A percentile compares a stretch with the other conserved stretches of the same genome.
Evolutionary conservation across 2,113 vertebrate species (phyloP).

Genomic region (Capricornis sumatraensis): DNA sequence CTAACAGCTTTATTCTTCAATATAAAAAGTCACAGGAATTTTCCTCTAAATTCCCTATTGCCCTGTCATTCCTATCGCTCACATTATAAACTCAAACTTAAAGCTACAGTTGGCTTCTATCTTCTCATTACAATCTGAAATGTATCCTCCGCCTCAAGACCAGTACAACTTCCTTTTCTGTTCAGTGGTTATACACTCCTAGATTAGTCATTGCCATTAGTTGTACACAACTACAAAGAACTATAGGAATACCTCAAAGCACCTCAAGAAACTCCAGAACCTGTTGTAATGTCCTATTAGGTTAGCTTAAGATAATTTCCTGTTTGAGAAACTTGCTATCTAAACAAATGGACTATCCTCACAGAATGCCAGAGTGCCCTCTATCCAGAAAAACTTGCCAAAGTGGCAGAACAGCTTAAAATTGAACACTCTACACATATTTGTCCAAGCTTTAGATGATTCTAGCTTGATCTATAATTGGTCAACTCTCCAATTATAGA

Average conservation of each 20-base stretch:
- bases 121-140: not conserved
- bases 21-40: constrained; percentile 19
- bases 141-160: not conserved
- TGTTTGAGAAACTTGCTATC: not conserved
- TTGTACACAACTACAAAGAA: not conserved
- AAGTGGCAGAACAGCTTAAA: not conserved
- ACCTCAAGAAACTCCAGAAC: not conserved
- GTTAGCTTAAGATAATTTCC: not conserved
- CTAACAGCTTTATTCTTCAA: not conserved
- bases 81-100: not conserved
- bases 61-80: not conserved
- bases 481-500: not conserved
- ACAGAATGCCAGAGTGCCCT: not conserved
- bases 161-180: not conserved
- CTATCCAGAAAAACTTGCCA: not conserved
- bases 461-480: not conserved
- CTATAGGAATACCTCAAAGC: not conserved
- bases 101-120: not conserved
- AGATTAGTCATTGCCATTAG: not conserved
- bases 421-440: not conserved
- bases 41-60: not conserved
- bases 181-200: not conserved
- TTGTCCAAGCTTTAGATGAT: not conserved
- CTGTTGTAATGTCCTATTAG: not conserved
- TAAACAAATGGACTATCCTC: not conserved